A percentile compares a stretch with the other conserved stretches of the same genome.
phyloP scores from a whole-genome alignment of 2,888 invertebrate species.

The Drosophila prostipennis region DNA sequence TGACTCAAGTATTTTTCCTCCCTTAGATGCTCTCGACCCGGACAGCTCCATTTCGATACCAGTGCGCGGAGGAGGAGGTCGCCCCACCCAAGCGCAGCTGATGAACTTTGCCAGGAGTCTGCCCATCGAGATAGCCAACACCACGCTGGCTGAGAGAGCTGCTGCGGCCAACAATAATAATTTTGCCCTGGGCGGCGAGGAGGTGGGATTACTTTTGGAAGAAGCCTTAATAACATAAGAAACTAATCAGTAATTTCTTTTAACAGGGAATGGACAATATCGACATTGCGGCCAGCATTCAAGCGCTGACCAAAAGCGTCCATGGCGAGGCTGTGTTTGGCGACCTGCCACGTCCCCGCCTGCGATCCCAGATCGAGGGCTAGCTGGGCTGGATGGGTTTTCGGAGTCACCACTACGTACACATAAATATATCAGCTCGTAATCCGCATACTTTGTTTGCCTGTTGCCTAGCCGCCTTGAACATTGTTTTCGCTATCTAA shows the following conservation, averaged over 20 bases:
- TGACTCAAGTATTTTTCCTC: too few relatives aligned
- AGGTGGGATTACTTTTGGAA: constrained; percentile 62
- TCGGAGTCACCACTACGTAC: constrained; percentile 56
- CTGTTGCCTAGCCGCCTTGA: constrained; percentile 33
- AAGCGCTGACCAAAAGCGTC: constrained; percentile 95
- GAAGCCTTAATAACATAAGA: fast-evolving
- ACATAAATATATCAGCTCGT: constrained; percentile 51
- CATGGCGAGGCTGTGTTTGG: constrained; percentile 94
- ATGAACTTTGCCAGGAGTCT: constrained; percentile 89
- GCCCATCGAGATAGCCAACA: constrained; percentile 90
- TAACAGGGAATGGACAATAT: constrained; percentile 86
- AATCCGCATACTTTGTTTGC: constrained; percentile 54
- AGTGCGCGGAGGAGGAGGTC: constrained; percentile 40
- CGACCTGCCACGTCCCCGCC: constrained; percentile 93
- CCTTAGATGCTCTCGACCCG: constrained; percentile 82
- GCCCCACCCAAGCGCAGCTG: constrained; percentile 52
- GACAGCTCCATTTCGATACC: constrained; percentile 81
- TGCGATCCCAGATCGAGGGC: constrained; percentile 91
- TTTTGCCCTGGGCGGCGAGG: constrained; percentile 60
- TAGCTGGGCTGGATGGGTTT: constrained; percentile 15
- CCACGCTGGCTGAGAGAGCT: constrained; percentile 72
- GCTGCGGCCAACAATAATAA: constrained; percentile 50
- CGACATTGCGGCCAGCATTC: constrained; percentile 95
- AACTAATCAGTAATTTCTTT: constrained; percentile 1
- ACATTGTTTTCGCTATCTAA: constrained; percentile 54